Conservation (phyloP, 2,888 invertebrate genomes). For the Parnassius glacialis region DNA sequence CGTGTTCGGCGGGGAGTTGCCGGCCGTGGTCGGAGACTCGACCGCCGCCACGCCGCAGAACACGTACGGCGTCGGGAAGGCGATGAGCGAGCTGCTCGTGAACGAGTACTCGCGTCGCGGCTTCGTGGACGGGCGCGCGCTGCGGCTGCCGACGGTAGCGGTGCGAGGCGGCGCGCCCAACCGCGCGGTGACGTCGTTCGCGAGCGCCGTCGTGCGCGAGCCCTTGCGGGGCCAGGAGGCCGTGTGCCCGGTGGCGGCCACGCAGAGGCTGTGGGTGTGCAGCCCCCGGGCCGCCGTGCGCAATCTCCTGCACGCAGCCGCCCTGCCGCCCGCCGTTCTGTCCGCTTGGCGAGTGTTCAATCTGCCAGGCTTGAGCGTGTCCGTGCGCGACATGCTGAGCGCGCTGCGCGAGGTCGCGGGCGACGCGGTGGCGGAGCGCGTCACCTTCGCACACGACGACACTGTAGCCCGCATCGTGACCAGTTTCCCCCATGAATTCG, state of each 20-base stretch:
- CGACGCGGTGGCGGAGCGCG: slow-evolving; percentile 43
- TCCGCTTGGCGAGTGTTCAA: slow-evolving; percentile 53
- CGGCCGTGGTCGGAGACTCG: slow-evolving; percentile 47
- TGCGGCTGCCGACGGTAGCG: slow-evolving; percentile 65
- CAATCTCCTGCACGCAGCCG: slow-evolving; percentile 55
- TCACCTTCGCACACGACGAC: slow-evolving; percentile 49
- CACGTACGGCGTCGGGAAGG: slow-evolving; percentile 67
- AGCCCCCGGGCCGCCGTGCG: slow-evolving; percentile 55
- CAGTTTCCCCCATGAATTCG: slow-evolving; percentile 56
- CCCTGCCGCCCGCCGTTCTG: slow-evolving; percentile 40
- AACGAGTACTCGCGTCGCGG: slow-evolving; percentile 66
- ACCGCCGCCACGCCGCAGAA: slow-evolving; percentile 59
- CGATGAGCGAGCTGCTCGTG: slow-evolving; percentile 62
- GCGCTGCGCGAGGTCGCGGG: slow-evolving; percentile 57
- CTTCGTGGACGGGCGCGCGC: slow-evolving; percentile 53
- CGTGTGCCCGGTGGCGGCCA: slow-evolving; percentile 51
- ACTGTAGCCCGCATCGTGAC: slow-evolving; percentile 50
- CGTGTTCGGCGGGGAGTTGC: slow-evolving; percentile 59
- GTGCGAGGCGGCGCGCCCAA: slow-evolving; percentile 64
- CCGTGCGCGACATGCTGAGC: slow-evolving; percentile 51
- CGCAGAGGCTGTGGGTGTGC: slow-evolving; percentile 56
- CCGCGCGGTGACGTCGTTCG: slow-evolving; percentile 67
- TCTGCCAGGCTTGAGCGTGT: slow-evolving; percentile 59
- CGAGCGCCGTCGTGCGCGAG: slow-evolving; percentile 65
- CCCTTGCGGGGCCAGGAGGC: slow-evolving; percentile 52